phyloP scores from a whole-genome alignment of 1,140 invertebrate species.

The Temnothorax longispinosus region DNA sequence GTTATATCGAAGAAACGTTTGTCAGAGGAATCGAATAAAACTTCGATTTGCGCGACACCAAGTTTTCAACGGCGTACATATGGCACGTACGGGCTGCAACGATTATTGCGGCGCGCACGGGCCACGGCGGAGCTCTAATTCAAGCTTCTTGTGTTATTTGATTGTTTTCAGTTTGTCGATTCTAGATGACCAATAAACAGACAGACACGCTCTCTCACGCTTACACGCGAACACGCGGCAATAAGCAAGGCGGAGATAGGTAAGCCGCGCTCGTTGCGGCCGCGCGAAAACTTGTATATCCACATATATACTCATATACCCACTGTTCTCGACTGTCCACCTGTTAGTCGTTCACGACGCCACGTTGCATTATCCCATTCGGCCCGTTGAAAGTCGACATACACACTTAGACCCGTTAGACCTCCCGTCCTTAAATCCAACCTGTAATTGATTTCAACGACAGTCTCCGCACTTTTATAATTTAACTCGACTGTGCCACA shows the following conservation, averaged over 20 bases:
- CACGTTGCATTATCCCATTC: constrained; percentile 37
- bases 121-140: constrained; percentile 54
- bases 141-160: constrained; percentile 71
- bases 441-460: neutral
- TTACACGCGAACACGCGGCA: constrained; percentile 73
- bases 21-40: constrained; percentile 46
- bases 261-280: constrained; percentile 73
- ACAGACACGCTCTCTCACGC: constrained; percentile 65
- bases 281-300: constrained; percentile 64
- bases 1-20: constrained; percentile 33
- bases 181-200: constrained; percentile 81
- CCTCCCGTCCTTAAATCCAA: neutral
- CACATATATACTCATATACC: constrained; percentile 48
- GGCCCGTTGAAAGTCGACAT: neutral
- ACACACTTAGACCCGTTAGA: neutral
- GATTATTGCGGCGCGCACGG: constrained; percentile 42
- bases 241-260: constrained; percentile 75
- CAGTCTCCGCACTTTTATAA: neutral
- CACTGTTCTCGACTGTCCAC: constrained; percentile 63
- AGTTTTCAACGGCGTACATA: constrained; percentile 1
- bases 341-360: constrained; percentile 63
- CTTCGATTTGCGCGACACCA: constrained; percentile 25
- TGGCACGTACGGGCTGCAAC: constrained; percentile 14
- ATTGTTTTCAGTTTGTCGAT: constrained; percentile 83
- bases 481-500: neutral